Base-by-base conservation (phyloP, 1,140 invertebrate species). In the Stegodyphus dumicola region DNA sequence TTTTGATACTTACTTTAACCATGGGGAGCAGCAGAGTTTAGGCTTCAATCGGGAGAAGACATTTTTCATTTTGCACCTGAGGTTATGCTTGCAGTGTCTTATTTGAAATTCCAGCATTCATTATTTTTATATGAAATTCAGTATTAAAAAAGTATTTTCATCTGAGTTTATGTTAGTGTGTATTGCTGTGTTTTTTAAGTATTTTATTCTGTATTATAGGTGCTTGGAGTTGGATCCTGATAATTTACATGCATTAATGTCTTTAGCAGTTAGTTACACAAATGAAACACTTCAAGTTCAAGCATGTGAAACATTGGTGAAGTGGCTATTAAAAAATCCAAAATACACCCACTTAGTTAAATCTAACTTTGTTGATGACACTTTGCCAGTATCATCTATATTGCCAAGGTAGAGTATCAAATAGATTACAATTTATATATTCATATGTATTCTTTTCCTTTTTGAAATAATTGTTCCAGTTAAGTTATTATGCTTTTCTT, bases 251-350 rank as follows among this genome's bases (percentile, higher is more conserved):
- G 97, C 97, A 0, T 92, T 98, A 33, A 96, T 99, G 93, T 93
- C 95, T 6, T 91, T 99, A 75, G 96, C 97, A 64, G 95, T 97
- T 10, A 96, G 96, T 87, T 98, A 97, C 88, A 98, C 98, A 6
- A 99, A 99, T 92, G 98, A 99, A 90, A 92, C 92, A 5, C 90
- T 92, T 86, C 92, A 92, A 71, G 89, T 90, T 6, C 91, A 93
- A 88, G 93, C 93, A 11, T 92, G 92, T 86, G 89, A 92, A 71
- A 89, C 92, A 10, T 89, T 94, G 10, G 89, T 91, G 87, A 93
- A 94, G 85, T 99, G 97, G 97, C 90, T 99, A n/a, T 92, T 93
- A 87, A 92, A 93, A 86, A 96, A 97, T 91, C 94, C 95, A 2
- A 95, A 95, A 90, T 99, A 98, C 89, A 92, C 92, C 85, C 93